Percentiles rank a stretch among this genome's conserved stretches.
Conservation (phyloP, 2,113 vertebrate species). For the Willisornis vidua region DNA sequence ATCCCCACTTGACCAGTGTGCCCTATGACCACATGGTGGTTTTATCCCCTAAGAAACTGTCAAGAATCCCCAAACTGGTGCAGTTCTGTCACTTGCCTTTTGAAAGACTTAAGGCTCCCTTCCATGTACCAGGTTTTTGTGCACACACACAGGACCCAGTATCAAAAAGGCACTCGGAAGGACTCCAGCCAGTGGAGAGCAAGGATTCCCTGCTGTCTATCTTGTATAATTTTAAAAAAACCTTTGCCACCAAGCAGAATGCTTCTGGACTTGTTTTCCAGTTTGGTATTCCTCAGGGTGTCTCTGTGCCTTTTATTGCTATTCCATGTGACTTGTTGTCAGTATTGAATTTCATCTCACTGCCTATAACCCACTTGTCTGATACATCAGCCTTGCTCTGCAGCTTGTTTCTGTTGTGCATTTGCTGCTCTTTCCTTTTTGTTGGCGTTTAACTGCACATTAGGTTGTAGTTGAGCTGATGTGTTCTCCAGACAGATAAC, state of each 20-base stretch:
- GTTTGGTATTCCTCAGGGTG: not conserved
- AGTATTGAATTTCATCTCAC: not conserved
- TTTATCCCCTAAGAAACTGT: not conserved
- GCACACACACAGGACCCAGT: rapidly evolving
- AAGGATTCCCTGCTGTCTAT: not conserved
- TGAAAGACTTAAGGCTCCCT: not conserved
- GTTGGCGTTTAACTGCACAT: not conserved
- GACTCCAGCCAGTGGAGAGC: not conserved
- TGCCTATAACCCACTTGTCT: conserved; percentile 9
- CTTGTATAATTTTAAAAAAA: not conserved
- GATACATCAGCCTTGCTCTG: not conserved
- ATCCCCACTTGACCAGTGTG: not conserved
- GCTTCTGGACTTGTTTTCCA: not conserved
- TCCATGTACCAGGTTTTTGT: not conserved
- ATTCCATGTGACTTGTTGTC: conserved; percentile 19
- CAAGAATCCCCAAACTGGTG: not conserved
- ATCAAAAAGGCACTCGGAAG: not conserved
- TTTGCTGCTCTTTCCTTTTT: not conserved
- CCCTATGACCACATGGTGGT: not conserved
- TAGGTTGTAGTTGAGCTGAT: not conserved
- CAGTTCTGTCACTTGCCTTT: not conserved
- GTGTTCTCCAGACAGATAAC: not conserved
- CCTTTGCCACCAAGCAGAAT: not conserved
- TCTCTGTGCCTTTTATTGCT: not conserved
- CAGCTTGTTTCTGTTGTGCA: not conserved